Base-by-base conservation (phyloP, 1,140 invertebrate genomes). In the Lordiphosa stackelbergi region DNA sequence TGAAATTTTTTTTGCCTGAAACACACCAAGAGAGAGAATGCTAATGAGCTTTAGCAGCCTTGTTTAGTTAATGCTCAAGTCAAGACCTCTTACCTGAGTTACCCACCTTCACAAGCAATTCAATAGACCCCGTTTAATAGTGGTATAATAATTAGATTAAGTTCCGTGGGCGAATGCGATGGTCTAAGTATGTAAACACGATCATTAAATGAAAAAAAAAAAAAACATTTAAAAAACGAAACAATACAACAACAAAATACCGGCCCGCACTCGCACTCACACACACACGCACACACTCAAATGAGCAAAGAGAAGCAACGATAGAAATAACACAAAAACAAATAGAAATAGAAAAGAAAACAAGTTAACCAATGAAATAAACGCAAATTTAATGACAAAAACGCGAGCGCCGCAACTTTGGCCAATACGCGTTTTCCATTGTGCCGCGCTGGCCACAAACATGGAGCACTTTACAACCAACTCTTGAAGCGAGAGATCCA, bases 381-480 rank as follows among this genome's bases (percentile, higher is more conserved):
- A 83, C 73, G 73, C 77, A 83, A 84, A 83, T 83, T 83, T 78
- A 83, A 84, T 83, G 78, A 83, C 78, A 84, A 77, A 73, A 84
- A 48, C 64, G 68, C 71, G 69, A 71, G 65, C 58, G 60, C 49
- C 63, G 53, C 77, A 69, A 83, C 63, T 81, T 53, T 77, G 75
- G 75, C 75, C 77, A 81, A 81, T 81, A 81, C 74, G 74, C 70
- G 70, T 74, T 57, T 61, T 68, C 74, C 75, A 79, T 60, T 79
- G 35, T 59, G 68, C 69, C 60, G 53, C 57, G 37, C 60, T 51
- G 60, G 65, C 62, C 48, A 56, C 34, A 51, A 58, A 12, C 35
- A 43, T 24, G 40, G 28, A 49, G 61, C 56, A 54, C 63, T 65
- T 66, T 66, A 66, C 69, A 62, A 64, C 53, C 45, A 53, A 37